Base-by-base conservation (phyloP, 1,140 invertebrate genomes). In the Telenomus remus region DNA sequence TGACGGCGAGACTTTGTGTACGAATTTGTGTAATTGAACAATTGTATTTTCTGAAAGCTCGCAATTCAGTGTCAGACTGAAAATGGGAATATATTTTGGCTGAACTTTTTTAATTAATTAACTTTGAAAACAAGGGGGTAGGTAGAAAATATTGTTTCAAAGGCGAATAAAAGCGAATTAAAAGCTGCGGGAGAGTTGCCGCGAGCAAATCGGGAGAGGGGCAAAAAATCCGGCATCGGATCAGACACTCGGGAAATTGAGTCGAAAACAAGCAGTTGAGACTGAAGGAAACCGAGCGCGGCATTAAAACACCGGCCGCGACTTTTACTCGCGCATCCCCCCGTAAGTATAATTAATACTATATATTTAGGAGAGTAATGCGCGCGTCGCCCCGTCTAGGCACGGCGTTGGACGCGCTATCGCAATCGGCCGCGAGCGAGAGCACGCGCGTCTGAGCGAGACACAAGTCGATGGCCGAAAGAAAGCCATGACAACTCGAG, bases 341-440 rank as follows among this genome's bases (percentile, higher is more conserved):
- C 65, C 68, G 48, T 60, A 73, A 43, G 71, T 74, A 74, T 74
- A 74, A 74, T 74, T 68, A 66, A 74, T 66, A 56, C 50, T 44
- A 74, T 60, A 65, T 73, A 73, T 73, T 73, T 73, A 65, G 53
- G 60, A 65, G 70, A 74, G 51, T 66, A 74, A 74, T 66, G 70
- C 60, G 72, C 72, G 72, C 72, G 69, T 73, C 75, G 69, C 75
- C 76, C 65, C 69, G 69, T 68, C 65, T 74, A 71, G 63, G 70
- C 80, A 78, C 80, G 76, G 74, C 73, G 81, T 81, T 81, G 82
- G 70, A 60, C 76, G 65, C 60, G 69, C 69, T 80, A 80, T 82
- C 80, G 74, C 80, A 77, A 83, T 80, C 70, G 79, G 80, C 66
- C 71, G 77, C 81, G 80, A 57, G 80, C 79, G 57, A 64, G 68